Conservation (phyloP, 2,113 vertebrate species). For the Amphilophus citrinellus region DNA sequence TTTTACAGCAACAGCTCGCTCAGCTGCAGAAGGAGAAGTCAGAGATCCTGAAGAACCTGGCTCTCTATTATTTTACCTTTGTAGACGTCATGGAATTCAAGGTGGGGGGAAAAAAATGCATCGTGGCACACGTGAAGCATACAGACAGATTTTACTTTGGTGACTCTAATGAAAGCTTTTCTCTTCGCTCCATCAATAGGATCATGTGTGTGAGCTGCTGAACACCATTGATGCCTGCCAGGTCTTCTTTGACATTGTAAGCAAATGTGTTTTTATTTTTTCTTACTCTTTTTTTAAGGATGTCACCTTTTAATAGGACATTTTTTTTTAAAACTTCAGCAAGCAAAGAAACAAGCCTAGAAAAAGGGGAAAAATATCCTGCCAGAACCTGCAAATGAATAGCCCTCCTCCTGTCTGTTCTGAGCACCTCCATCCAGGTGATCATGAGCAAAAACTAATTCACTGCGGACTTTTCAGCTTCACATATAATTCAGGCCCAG, state of each 20-base stretch:
- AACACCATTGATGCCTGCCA: slow-evolving; percentile 98
- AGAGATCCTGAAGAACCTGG: slow-evolving; percentile 98
- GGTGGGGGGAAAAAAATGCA: slow-evolving; percentile 74
- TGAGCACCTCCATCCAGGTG: no score
- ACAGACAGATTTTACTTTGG: background rate
- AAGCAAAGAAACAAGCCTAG: background rate
- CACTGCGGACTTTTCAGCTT: no score
- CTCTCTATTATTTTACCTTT: slow-evolving; percentile 98
- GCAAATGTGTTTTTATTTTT: slow-evolving; percentile 55
- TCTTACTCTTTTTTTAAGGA: background rate
- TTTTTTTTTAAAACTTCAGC: background rate
- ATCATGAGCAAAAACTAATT: no score
- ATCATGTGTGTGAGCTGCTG: slow-evolving; percentile 97
- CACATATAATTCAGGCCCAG: no score
- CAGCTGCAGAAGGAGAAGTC: slow-evolving; percentile 99
- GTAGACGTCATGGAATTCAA: slow-evolving; percentile 99
- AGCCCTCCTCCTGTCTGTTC: no score
- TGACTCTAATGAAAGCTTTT: background rate
- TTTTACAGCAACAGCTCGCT: slow-evolving; percentile 98
- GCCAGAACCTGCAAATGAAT: background rate
- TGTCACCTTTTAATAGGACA: background rate
- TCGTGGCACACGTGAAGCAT: fast-evolving
- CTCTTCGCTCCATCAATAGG: slow-evolving; percentile 75
- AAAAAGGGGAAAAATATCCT: background rate
- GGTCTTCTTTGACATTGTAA: slow-evolving; percentile 99